These are phyloP conservation scores for Philotrypesis tridentata DNA, from an alignment of 1,140 invertebrate genomes.

Conservation along the genomic window DNA sequence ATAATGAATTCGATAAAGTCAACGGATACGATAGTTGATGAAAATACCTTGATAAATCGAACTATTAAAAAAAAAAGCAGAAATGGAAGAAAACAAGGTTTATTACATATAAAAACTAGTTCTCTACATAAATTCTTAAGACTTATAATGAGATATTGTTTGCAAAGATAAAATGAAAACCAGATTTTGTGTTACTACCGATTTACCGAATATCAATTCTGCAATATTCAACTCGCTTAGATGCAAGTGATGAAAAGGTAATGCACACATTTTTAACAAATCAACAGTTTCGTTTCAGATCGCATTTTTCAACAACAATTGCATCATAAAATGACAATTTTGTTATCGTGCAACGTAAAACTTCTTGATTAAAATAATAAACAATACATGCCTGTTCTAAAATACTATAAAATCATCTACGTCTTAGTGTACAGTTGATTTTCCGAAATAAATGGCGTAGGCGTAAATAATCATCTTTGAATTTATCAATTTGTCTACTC, in stretches of 20 bases:
- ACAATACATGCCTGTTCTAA: background rate
- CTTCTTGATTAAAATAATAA: background rate
- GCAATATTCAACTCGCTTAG: background rate
- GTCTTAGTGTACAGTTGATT: background rate
- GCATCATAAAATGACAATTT: slow-evolving; percentile 30
- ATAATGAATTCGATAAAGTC: no score
- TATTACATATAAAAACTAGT: background rate
- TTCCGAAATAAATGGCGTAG: background rate
- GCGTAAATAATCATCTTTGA: background rate
- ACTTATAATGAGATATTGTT: no score
- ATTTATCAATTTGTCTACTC: background rate
- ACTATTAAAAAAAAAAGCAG: background rate
- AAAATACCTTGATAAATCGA: background rate
- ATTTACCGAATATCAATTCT: background rate
- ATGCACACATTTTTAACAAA: background rate
- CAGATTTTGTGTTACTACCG: no score
- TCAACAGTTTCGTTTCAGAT: slow-evolving; percentile 1
- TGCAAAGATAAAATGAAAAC: no score
- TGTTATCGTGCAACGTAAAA: background rate
- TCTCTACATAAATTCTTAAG: background rate
- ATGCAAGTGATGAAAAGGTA: background rate
- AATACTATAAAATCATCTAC: background rate
- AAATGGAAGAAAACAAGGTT: background rate
- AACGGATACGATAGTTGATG: no score
- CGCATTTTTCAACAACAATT: slow-evolving; percentile 20